phyloP scores from a whole-genome alignment of 2,797 vertebrate genomes.

The Prunella strophiata region DNA sequence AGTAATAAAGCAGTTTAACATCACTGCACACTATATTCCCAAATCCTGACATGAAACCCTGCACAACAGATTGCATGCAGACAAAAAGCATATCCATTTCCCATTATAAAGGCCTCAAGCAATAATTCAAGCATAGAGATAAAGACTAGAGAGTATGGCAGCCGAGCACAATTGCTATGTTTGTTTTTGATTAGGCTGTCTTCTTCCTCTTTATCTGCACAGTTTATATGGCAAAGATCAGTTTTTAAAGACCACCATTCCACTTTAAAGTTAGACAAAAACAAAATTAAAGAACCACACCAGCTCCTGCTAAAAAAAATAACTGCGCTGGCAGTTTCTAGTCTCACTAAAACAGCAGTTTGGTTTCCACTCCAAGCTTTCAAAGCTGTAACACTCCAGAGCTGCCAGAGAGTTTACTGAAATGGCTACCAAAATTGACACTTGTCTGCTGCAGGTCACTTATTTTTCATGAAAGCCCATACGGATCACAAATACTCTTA shows the following conservation, averaged over 20 bases:
- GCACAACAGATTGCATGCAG: not conserved
- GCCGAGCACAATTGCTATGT: not conserved
- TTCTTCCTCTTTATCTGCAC: not conserved
- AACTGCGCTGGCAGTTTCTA: not conserved
- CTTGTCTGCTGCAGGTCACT: not conserved
- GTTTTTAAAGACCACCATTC: not conserved
- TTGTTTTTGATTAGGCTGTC: not conserved
- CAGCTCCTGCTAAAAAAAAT: not conserved
- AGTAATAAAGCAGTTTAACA: slow-evolving; percentile 38
- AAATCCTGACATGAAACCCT: not conserved
- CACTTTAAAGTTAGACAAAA: not conserved
- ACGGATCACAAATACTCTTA: not conserved
- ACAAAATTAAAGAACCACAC: not conserved
- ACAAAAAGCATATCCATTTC: slow-evolving; percentile 4
- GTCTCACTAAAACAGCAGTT: not conserved
- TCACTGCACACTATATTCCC: not conserved
- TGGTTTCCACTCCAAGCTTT: not conserved
- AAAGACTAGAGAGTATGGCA: not conserved
- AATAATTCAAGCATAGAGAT: not conserved
- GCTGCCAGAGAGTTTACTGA: not conserved
- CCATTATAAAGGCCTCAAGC: not conserved
- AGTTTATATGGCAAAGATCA: not conserved
- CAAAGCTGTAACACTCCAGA: not conserved
- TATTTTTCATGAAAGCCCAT: not conserved
- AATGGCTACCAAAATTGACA: not conserved